Percentiles rank a stretch among this genome's conserved stretches.
Conservation (phyloP, 1,140 invertebrate genomes). For the Heliconius congener region DNA sequence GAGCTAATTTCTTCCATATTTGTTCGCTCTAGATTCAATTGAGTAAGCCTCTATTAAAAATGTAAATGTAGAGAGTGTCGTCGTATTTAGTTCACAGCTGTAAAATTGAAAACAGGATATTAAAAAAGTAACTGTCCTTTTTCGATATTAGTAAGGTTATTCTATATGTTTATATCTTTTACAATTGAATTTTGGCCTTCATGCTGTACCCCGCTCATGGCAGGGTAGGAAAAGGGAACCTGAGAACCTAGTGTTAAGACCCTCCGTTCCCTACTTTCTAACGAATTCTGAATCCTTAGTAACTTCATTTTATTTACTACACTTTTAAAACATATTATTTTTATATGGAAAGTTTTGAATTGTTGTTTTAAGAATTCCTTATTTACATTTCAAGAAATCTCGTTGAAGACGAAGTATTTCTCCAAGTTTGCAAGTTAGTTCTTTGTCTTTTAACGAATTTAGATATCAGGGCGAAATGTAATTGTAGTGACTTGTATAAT, state of each 20-base stretch:
- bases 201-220: no score
- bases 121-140: background rate
- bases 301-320: no score
- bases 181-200: no score
- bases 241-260: no score
- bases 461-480: background rate
- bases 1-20: conserved; percentile 26
- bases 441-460: background rate
- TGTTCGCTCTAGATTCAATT: conserved; percentile 27
- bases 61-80: conserved; percentile 24
- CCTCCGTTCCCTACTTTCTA: no score
- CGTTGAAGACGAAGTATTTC: background rate
- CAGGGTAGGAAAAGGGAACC: no score
- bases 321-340: no score
- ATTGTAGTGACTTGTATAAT: no score
- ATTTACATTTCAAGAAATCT: background rate
- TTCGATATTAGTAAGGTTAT: background rate
- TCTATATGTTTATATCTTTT: no score
- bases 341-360: background rate
- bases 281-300: no score
- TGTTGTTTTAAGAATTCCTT: background rate
- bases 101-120: background rate
- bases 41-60: conserved; percentile 26
- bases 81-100: background rate
- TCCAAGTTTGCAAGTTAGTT: background rate